A percentile compares a stretch with the other conserved stretches of the same genome.
phyloP scores from a whole-genome alignment of 2,888 invertebrate genomes.

The Asteroscopus sphinx region DNA sequence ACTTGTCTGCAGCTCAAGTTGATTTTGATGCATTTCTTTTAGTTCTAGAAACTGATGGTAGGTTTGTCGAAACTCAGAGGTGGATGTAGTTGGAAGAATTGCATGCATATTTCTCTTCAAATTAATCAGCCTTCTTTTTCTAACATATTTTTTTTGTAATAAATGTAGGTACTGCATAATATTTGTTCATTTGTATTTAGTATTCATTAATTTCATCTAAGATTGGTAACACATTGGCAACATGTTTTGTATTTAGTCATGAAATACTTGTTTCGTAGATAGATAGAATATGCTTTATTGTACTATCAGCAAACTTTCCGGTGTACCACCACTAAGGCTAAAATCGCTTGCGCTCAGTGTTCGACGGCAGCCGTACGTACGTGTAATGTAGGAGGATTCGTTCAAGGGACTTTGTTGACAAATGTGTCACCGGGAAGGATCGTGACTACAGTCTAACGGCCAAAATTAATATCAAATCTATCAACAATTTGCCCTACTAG shows the following conservation, averaged over 20 bases:
- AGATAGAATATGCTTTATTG: no score
- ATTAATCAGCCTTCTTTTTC: slow-evolving; percentile 36
- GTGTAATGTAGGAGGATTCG: no score
- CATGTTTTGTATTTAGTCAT: slow-evolving; percentile 26
- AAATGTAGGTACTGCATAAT: slow-evolving; percentile 66
- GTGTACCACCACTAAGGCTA: no score
- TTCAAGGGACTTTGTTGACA: no score
- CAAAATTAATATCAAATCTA: no score
- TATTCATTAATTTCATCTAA: slow-evolving; percentile 38
- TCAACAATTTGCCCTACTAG: no score
- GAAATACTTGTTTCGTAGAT: slow-evolving; percentile 42
- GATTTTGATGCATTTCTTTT: slow-evolving; percentile 46
- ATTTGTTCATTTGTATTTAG: slow-evolving; percentile 45
- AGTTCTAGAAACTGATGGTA: slow-evolving; percentile 29
- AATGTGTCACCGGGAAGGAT: no score
- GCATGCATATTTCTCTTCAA: slow-evolving; percentile 26
- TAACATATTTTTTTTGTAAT: slow-evolving; percentile 57
- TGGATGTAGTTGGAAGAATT: slow-evolving; percentile 29
- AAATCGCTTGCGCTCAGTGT: no score
- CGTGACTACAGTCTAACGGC: no score
- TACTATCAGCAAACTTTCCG: no score
- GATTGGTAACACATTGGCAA: slow-evolving; percentile 24
- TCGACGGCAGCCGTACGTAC: no score
- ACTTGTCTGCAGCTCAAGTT: slow-evolving; percentile 40
- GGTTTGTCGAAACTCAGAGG: slow-evolving; percentile 25